Evolutionary conservation across 2,797 vertebrate species (phyloP), one percentile per base, ranked within the genome.

Genomic region (Tangara arthus): DNA sequence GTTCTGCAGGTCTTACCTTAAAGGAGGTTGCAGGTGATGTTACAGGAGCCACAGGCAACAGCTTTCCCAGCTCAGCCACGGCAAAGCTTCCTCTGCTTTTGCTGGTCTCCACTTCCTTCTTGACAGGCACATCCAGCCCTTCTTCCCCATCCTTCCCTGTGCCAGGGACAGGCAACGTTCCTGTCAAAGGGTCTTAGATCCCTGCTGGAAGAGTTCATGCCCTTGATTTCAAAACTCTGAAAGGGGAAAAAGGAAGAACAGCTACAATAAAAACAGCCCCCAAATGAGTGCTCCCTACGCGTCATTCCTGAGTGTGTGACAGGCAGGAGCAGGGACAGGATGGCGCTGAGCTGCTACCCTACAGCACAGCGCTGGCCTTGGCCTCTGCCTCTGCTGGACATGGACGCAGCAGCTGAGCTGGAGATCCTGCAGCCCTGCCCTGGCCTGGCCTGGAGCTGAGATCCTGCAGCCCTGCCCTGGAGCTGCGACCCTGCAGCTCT

Each of bases 221-320:
- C 82, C 88, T 34, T 42, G 55, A 72, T 93, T 93, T 95, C 89
- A 34, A 83, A 93, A 86, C 28, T 65, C 50, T 24, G 39, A 72
- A 49, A 77, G 35, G 30, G 56, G 9, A 9, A 39, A 73, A 80
- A 53, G 32, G 65, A 78, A 78, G 30, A 81, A 14, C 34, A 61
- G 46, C 66, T 79, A 44, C 44, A 41, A 72, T 24, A 72, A 55
- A 94, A 92, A 15, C 41, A 42, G 13, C 8, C 37, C 49, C 47
- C 15, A 6, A n/a, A 15, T 0, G 0, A 3, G n/a, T 79, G 28
- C 53, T 60, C 12, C 27, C 49, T 20, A 1, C 0, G 0, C 3
- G 9, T 35, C 49, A 14, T 21, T 71, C 1, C 24, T 3, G 52
- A 26, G 75, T 0, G 5, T 0, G 17, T 28, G 71, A 30, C 16